Evolutionary conservation across 2,797 vertebrate species (phyloP).

Genomic region (Scomberomorus guttatus): DNA sequence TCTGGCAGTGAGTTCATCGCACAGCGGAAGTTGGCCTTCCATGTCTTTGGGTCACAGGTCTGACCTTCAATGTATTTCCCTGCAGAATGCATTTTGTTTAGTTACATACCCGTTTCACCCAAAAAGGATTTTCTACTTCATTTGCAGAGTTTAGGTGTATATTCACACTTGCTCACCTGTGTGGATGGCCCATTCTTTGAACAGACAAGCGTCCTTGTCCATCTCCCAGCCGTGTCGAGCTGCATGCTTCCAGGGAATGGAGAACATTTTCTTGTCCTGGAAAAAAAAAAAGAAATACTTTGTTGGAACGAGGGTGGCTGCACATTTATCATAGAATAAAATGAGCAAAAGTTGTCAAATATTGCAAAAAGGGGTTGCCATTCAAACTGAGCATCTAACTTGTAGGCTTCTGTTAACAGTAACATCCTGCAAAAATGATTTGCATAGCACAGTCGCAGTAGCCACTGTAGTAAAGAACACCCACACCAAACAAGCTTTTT

Average conservation of each 20-base stretch:
- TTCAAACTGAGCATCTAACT: too few species aligned
- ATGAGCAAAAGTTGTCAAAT: neutral
- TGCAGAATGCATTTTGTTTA: conserved; percentile 66
- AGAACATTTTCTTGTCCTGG: conserved; percentile 92
- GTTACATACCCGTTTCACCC: neutral
- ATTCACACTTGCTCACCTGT: conserved; percentile 87
- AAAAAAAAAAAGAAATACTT: conserved; percentile 17
- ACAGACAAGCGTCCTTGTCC: conserved; percentile 94
- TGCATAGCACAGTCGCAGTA: too few species aligned
- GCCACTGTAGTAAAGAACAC: too few species aligned
- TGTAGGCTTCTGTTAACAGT: too few species aligned
- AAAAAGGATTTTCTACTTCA: neutral
- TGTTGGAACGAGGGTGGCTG: neutral
- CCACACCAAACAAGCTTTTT: too few species aligned
- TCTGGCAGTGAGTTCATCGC: conserved; percentile 98
- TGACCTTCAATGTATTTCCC: conserved; percentile 91
- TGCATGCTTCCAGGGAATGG: conserved; percentile 97
- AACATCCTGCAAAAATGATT: too few species aligned
- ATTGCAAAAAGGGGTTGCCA: too few species aligned
- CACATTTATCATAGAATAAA: neutral
- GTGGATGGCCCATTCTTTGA: conserved; percentile 96
- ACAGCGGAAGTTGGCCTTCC: conserved; percentile 99
- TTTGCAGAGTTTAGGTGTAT: neutral
- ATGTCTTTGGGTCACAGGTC: conserved; percentile 92
- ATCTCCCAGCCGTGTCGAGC: conserved; percentile 97